phyloP scores from a whole-genome alignment of 2,888 invertebrate genomes.

The Caenorhabditis uteleia region DNA sequence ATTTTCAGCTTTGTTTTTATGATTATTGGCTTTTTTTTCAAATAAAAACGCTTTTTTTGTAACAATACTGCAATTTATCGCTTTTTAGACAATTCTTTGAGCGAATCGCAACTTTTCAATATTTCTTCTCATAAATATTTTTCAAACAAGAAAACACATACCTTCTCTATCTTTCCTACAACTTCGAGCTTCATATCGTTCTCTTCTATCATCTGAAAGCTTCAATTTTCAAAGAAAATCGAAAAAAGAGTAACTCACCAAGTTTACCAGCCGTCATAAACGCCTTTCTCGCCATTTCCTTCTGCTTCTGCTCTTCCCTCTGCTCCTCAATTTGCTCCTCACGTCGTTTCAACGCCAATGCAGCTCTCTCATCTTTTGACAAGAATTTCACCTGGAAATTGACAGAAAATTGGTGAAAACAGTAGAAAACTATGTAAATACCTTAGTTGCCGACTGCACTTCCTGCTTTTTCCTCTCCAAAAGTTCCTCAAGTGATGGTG shows the following conservation, averaged over 20 bases:
- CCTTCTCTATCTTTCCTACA: slow-evolving; percentile 32
- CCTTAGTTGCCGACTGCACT: slow-evolving; percentile 89
- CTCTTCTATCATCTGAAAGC: neutral
- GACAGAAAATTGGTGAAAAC: too few species aligned
- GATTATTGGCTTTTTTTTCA: too few species aligned
- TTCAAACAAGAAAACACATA: slow-evolving; percentile 8
- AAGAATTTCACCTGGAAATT: slow-evolving; percentile 91
- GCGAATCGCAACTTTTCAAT: too few species aligned
- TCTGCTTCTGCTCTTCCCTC: slow-evolving; percentile 79
- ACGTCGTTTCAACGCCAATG: slow-evolving; percentile 85
- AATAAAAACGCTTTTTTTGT: too few species aligned
- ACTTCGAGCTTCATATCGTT: slow-evolving; percentile 5
- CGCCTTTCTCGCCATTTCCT: slow-evolving; percentile 75
- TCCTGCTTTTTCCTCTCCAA: slow-evolving; percentile 94
- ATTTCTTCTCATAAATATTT: too few species aligned
- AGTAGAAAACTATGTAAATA: slow-evolving; percentile 68
- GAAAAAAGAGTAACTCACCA: slow-evolving; percentile 6
- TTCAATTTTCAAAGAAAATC: neutral
- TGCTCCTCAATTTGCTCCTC: slow-evolving; percentile 85
- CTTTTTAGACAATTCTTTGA: too few species aligned
- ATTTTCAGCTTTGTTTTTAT: too few species aligned
- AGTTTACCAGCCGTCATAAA: slow-evolving; percentile 71
- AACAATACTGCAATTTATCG: too few species aligned
- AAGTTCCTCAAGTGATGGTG: slow-evolving; percentile 92
- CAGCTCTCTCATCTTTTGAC: slow-evolving; percentile 91